A percentile compares a stretch with the other conserved stretches of the same genome.
phyloP scores from a whole-genome alignment of 1,140 invertebrate species.

The Diabrotica undecimpunctata region DNA sequence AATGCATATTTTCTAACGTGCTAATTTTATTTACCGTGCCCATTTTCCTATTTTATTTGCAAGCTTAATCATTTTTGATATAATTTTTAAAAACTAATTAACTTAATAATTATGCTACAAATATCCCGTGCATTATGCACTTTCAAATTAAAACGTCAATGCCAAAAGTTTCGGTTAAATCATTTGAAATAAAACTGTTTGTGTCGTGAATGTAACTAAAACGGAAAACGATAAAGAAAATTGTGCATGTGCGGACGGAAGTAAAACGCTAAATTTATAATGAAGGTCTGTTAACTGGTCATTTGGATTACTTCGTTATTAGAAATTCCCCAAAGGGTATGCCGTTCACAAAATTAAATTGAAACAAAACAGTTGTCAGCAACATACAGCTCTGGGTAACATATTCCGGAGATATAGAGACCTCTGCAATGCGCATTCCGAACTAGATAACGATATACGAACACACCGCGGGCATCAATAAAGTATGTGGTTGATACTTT shows the following conservation, averaged over 20 bases:
- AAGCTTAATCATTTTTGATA: too few relatives aligned
- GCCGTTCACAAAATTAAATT: constrained; percentile 3
- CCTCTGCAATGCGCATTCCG: neutral
- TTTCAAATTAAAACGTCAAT: too few relatives aligned
- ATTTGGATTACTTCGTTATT: constrained; percentile 1
- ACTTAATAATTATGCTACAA: too few relatives aligned
- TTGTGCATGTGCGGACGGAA: neutral
- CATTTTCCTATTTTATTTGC: too few relatives aligned
- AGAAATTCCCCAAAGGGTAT: neutral
- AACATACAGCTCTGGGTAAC: neutral
- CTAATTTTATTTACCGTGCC: too few relatives aligned
- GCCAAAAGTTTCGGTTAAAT: too few relatives aligned
- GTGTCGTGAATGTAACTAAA: neutral
- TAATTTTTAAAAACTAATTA: too few relatives aligned
- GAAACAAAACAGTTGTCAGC: constrained; percentile 2
- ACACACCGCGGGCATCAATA: too few relatives aligned
- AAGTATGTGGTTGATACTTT: too few relatives aligned
- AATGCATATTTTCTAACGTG: too few relatives aligned
- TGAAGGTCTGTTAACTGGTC: constrained; percentile 1
- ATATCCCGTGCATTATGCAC: too few relatives aligned
- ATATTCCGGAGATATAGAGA: neutral
- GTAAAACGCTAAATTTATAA: neutral
- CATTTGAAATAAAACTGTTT: neutral
- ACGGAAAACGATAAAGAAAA: neutral
- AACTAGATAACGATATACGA: too few relatives aligned